Evolutionary conservation across 2,797 vertebrate genomes (phyloP), one percentile per base, ranked within the genome.

Genomic region (Acridotheres tristis): DNA sequence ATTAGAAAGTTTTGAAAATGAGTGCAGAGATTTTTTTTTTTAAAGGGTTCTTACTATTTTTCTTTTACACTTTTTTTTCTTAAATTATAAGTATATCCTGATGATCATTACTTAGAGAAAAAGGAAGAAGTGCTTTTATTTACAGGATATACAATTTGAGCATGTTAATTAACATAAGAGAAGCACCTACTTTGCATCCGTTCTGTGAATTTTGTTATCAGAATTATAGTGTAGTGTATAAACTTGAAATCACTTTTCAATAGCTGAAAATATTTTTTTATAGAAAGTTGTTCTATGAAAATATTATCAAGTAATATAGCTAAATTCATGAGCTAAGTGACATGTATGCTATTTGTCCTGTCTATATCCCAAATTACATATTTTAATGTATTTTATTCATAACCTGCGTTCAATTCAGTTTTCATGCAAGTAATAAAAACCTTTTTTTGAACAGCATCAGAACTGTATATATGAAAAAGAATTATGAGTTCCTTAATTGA

Each of bases 301-400:
- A 43, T 66, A 55, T 66, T 81, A 7, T 92, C 23, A 69, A 76
- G 27, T 82, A 54, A 29, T 68, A 20, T 16, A 71, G 20, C 50
- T 81, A 11, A 65, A 85, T 85, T 77, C 59, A 29, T 6, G 65
- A 58, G n/a, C 34, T 26, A 50, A 74, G 36, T 32, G 29, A 65
- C 72, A 55, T 58, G 25, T 95, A 65, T 94, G 53, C 45, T 94
- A 93, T 88, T 42, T 92, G 48, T 85, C 81, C 45, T 93, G 23
- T 73, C 48, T 72, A 7, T 73, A 77, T 78, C 47, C 51, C 32
- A 10, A 30, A 32, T 77, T 67, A 43, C 16, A 32, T 73, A 75
- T 51, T 93, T 90, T 69, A 80, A 78, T 75, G 14, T n/a, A 26
- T 90, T 93, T 95, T 94, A 57, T 90, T 94, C 32, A 77, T 92